Percentiles rank a stretch among this genome's conserved stretches.
These are phyloP conservation scores for Perodicticus potto DNA, from an alignment of 2,797 vertebrate genomes.

Conservation along the genomic window DNA sequence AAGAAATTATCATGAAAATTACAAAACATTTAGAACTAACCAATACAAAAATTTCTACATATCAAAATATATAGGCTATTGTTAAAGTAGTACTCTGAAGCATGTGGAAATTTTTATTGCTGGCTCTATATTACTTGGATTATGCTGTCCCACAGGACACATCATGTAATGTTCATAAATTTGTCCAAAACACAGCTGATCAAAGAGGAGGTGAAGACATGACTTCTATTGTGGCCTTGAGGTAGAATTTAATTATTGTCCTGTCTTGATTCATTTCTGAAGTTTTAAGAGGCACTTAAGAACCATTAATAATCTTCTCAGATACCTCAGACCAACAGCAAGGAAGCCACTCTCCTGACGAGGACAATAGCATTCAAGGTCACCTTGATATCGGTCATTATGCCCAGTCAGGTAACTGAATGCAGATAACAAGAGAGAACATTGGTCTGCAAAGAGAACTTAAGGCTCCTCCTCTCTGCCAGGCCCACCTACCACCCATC, in stretches of 20 bases:
- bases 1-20: constrained; percentile 34
- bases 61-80: not conserved
- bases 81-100: not conserved
- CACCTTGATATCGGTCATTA: not conserved
- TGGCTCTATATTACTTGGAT: not conserved
- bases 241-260: not conserved
- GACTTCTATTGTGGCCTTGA: not conserved
- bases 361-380: not conserved
- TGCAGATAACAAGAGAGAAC: not conserved
- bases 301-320: not conserved
- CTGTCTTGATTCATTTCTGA: not conserved
- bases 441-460: not conserved
- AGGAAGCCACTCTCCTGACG: not conserved
- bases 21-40: not conserved
- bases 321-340: not conserved
- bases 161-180: not conserved
- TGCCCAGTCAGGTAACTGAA: not conserved
- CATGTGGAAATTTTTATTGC: not conserved
- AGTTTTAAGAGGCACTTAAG: not conserved
- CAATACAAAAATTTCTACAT: not conserved
- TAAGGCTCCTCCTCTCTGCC: not conserved
- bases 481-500: not conserved
- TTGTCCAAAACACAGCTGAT: not conserved
- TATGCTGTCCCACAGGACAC: not conserved
- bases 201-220: not conserved